A percentile compares a stretch with the other conserved stretches of the same genome.
phyloP scores from a whole-genome alignment of 2,888 invertebrate species.

The Mythimna vitellina region DNA sequence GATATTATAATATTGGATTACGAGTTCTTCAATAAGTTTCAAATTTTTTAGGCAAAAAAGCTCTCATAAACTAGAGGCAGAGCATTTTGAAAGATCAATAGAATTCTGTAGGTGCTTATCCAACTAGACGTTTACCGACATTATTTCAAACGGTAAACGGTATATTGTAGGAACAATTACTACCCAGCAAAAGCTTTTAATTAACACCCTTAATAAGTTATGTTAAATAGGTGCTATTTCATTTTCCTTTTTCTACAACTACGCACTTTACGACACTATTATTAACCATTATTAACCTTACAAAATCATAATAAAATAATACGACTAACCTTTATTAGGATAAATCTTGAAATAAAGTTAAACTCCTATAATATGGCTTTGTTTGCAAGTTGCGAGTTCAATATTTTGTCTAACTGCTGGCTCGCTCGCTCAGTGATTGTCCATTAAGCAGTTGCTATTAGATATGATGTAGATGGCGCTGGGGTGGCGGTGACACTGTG shows the following conservation, averaged over 20 bases:
- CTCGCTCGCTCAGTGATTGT: constrained; percentile 24
- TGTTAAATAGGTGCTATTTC: background rate
- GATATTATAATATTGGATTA: too few relatives aligned
- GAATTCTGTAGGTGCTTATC: too few relatives aligned
- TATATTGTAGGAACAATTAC: too few relatives aligned
- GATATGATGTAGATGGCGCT: constrained; percentile 32
- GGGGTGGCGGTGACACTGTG: background rate
- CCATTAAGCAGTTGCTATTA: constrained; percentile 29
- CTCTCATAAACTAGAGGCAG: too few relatives aligned
- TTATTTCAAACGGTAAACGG: too few relatives aligned
- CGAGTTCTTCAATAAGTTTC: too few relatives aligned
- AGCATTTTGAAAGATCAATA: too few relatives aligned
- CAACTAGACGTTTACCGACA: too few relatives aligned
- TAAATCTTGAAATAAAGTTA: constrained; percentile 29
- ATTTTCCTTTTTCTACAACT: background rate
- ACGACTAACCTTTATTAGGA: background rate
- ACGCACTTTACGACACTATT: background rate
- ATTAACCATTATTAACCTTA: background rate
- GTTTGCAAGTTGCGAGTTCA: constrained; percentile 20
- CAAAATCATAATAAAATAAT: background rate
- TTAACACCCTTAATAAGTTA: too few relatives aligned
- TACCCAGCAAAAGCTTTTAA: too few relatives aligned
- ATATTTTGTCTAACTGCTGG: constrained; percentile 12
- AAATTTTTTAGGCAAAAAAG: too few relatives aligned
- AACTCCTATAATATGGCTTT: constrained; percentile 13